These are phyloP conservation scores for Cydia pomonella DNA, from an alignment of 1,140 invertebrate species.

Conservation along the genomic window DNA sequence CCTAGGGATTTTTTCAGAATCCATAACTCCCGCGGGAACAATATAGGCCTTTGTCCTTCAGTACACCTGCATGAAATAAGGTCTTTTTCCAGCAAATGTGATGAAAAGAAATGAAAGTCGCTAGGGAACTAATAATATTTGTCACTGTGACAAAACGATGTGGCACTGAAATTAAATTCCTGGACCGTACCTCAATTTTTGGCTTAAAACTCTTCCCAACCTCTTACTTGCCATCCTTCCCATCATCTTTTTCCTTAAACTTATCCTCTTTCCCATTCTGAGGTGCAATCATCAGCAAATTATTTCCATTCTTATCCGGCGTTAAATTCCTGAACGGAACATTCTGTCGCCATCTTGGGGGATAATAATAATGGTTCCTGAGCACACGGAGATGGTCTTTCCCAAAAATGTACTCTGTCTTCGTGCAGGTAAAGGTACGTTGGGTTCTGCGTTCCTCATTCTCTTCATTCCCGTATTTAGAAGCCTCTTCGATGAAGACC, in stretches of 20 bases:
- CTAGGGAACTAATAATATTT: too few species aligned
- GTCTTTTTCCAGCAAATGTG: too few species aligned
- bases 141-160: too few species aligned
- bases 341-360: constrained; percentile 66
- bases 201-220: background rate
- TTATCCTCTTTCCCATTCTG: constrained; percentile 50
- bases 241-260: constrained; percentile 34
- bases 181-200: background rate
- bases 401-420: constrained; percentile 57
- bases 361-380: constrained; percentile 64
- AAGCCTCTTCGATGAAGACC: constrained; percentile 47
- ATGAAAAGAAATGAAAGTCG: too few species aligned
- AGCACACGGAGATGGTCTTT: constrained; percentile 68
- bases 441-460: constrained; percentile 56
- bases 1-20: too few species aligned
- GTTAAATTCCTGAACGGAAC: constrained; percentile 70
- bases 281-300: constrained; percentile 84
- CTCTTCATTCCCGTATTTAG: constrained; percentile 72
- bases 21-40: too few species aligned
- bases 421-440: constrained; percentile 43
- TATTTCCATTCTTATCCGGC: constrained; percentile 84
- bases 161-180: too few species aligned
- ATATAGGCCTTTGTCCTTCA: too few species aligned
- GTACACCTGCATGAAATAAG: too few species aligned
- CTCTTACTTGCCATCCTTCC: constrained; percentile 8